Evolutionary conservation across 2,888 invertebrate species (phyloP).

Genomic region (Spisula subtruncata): DNA sequence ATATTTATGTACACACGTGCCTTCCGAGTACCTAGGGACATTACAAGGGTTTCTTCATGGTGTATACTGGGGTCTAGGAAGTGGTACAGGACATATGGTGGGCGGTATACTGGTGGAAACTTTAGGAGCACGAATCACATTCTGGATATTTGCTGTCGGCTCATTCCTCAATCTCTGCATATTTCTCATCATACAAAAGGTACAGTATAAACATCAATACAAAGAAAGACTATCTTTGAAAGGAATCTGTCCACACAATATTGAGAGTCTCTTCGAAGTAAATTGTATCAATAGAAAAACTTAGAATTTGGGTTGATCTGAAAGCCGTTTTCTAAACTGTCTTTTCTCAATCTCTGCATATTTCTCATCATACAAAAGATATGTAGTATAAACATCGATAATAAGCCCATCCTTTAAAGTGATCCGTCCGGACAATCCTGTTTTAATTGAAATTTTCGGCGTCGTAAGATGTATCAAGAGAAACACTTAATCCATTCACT

Average conservation of each 20-base stretch:
- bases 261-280: too few relatives aligned
- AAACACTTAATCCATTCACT: too few relatives aligned
- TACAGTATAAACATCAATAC: constrained; percentile 29
- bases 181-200: constrained; percentile 71
- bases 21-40: constrained; percentile 71
- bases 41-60: constrained; percentile 76
- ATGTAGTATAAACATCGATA: not conserved
- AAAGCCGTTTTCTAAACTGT: too few relatives aligned
- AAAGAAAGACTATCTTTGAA: too few relatives aligned
- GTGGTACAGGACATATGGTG: constrained; percentile 71
- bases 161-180: constrained; percentile 67
- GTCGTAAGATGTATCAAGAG: too few relatives aligned
- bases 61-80: constrained; percentile 76
- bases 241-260: too few relatives aligned
- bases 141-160: constrained; percentile 73
- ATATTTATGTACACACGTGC: constrained; percentile 70
- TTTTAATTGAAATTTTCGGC: too few relatives aligned
- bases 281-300: too few relatives aligned
- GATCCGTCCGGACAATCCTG: too few relatives aligned
- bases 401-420: too few relatives aligned
- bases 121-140: constrained; percentile 68
- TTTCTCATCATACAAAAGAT: constrained; percentile 72
- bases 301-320: too few relatives aligned
- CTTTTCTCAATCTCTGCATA: constrained; percentile 64
- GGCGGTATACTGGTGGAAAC: constrained; percentile 71